phyloP scores from a whole-genome alignment of 2,797 vertebrate species.

The Chelon auratus region DNA sequence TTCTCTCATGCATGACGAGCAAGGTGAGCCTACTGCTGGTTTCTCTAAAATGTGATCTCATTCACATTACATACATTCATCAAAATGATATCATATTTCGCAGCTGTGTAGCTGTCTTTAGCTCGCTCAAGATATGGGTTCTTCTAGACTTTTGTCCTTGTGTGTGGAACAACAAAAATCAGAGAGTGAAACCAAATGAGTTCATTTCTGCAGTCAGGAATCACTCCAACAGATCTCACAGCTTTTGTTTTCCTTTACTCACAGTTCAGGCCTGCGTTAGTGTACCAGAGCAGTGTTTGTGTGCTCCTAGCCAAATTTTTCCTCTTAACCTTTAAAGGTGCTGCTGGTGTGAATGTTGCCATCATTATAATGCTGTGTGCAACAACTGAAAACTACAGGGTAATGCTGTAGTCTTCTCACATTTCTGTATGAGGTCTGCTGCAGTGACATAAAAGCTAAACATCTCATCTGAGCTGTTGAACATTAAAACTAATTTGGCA shows the following conservation, averaged over 20 bases:
- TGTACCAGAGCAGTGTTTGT: neutral
- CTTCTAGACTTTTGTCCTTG: conserved; percentile 18
- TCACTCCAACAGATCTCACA: conserved; percentile 1
- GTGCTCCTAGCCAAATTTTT: neutral
- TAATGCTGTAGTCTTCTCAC: neutral
- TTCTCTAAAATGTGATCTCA: neutral
- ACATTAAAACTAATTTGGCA: conserved; percentile 23
- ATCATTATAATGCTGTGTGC: neutral
- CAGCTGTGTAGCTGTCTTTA: neutral
- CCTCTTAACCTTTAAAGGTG: conserved; percentile 6
- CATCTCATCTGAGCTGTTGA: conserved; percentile 10
- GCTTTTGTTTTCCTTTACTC: conserved; percentile 11
- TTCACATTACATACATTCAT: neutral
- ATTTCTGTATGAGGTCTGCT: neutral
- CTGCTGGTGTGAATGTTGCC: conserved; percentile 15
- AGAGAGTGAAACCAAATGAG: conserved; percentile 7
- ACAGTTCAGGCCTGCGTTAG: conserved; percentile 3
- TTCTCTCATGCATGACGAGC: conserved; percentile 84
- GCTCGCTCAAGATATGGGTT: neutral
- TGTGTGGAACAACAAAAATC: conserved; percentile 2
- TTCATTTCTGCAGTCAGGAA: conserved; percentile 12
- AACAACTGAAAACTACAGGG: neutral
- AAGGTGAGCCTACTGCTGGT: conserved; percentile 82
- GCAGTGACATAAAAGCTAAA: conserved; percentile 1
- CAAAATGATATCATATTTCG: neutral